Percentiles rank a stretch among this genome's conserved stretches.
phyloP scores from a whole-genome alignment of 1,140 invertebrate genomes.

The Lasaia peninsularis region DNA sequence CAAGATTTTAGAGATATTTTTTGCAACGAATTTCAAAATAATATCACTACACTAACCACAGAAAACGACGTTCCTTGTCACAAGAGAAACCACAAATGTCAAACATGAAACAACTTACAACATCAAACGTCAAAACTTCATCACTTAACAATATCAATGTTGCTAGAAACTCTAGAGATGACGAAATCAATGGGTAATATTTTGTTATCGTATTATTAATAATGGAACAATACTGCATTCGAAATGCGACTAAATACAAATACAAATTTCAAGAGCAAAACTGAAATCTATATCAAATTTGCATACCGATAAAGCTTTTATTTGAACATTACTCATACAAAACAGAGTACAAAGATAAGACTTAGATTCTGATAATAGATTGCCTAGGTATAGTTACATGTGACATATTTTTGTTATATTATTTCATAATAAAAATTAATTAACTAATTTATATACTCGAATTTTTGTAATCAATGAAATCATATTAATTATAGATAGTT shows the following conservation, averaged over 20 bases:
- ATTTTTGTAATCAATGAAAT: too few species aligned
- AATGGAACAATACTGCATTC: neutral
- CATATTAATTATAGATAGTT: too few species aligned
- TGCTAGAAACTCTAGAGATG: neutral
- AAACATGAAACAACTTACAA: neutral
- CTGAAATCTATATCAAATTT: conserved; percentile 1
- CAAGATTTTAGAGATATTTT: too few species aligned
- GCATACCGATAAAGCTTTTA: neutral
- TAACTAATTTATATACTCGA: too few species aligned
- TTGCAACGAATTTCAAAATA: too few species aligned
- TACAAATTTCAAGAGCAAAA: neutral
- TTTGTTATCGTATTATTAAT: neutral
- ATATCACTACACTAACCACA: neutral
- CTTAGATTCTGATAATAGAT: neutral
- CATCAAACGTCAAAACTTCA: neutral
- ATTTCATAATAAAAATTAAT: too few species aligned
- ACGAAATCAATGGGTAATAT: neutral
- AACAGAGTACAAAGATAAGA: neutral
- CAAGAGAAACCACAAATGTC: neutral
- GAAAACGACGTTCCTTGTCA: neutral
- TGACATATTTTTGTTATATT: too few species aligned
- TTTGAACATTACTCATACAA: conserved; percentile 1
- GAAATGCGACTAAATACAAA: conserved; percentile 1
- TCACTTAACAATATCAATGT: neutral
- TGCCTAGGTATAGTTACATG: neutral